Evolutionary conservation across 2,888 invertebrate species (phyloP).

Genomic region (Caenorhabditis sinica): DNA sequence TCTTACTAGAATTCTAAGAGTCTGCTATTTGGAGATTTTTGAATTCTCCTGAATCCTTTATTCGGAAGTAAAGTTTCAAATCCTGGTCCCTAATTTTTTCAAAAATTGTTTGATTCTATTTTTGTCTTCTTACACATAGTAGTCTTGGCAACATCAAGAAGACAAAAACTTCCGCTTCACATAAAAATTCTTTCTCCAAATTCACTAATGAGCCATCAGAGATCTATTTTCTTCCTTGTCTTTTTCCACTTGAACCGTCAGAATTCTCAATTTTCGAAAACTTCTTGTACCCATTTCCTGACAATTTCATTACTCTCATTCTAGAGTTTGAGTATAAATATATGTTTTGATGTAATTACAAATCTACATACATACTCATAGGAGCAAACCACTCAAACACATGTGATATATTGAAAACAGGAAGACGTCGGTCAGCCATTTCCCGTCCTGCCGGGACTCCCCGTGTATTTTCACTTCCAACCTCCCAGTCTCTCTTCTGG

Average conservation of each 20-base stretch:
- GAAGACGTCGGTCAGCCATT: constrained; percentile 49
- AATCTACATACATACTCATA: too few relatives aligned
- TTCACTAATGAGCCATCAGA: constrained; percentile 20
- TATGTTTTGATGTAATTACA: constrained; percentile 59
- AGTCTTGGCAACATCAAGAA: neutral
- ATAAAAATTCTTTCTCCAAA: too few relatives aligned
- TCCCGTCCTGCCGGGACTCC: neutral
- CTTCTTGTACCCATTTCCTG: neutral
- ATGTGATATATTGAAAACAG: constrained; percentile 57
- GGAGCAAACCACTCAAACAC: constrained; percentile 19
- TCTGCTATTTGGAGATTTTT: neutral
- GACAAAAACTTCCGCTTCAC: constrained; percentile 31
- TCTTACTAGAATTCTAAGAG: too few relatives aligned
- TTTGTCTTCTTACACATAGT: constrained; percentile 1
- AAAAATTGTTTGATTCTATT: constrained; percentile 3
- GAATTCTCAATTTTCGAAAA: neutral
- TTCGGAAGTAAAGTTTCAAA: too few relatives aligned
- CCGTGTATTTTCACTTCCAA: neutral
- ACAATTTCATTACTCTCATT: neutral
- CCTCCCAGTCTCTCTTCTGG: neutral
- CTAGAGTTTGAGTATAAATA: constrained; percentile 9
- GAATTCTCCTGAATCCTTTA: neutral
- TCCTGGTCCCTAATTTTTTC: too few relatives aligned
- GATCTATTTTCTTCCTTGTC: neutral
- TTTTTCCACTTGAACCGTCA: constrained; percentile 14